Evolutionary conservation across 2,888 invertebrate species (phyloP), one percentile per base, ranked within the genome.

Genomic region (Leptinotarsa peninsularis): DNA sequence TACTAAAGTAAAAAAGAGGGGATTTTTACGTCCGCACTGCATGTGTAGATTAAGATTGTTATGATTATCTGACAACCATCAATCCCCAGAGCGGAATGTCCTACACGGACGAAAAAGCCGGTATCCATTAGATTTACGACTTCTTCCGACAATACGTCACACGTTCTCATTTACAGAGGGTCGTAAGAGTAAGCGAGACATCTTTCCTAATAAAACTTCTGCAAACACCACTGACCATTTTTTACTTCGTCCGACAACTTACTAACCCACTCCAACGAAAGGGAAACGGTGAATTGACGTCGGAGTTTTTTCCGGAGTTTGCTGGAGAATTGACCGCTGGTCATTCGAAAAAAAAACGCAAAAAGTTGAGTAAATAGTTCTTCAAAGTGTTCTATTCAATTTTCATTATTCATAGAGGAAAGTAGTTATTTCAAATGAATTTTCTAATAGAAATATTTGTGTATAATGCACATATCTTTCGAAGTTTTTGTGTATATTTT

Each of bases 131-230:
- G n/a, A 84, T 84, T 85, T 85, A 85, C 84, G 83, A 82, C 80
- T 67, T 80, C 76, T 77, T 74, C 76, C 74, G 78, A 81, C 82
- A 76, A 84, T 85, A 84, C 81, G 85, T 85, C 85, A 85, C 85
- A 80, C 80, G 82, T 78, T 83, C 83, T 85, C 85, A 84, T 85
- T 85, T 85, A 83, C 81, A 77, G 83, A 78, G 79, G 63, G 81
- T 82, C 79, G 83, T 82, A 82, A 81, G 83, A 82, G 83, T 80
- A 82, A 82, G 83, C 82, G 82, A 82, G 84, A 83, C 84, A 83
- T 83, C 82, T 82, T 79, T 83, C 77, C 83, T 84, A 84, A 85
- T 85, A 85, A 85, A 85, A 84, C 82, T 76, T 73, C 63, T 27
- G 63, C 80, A 77, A 80, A 81, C 79, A 80, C 76, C 66, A 49